Evolutionary conservation across 2,113 vertebrate species (phyloP).

Genomic region (Casuarius casuarius): DNA sequence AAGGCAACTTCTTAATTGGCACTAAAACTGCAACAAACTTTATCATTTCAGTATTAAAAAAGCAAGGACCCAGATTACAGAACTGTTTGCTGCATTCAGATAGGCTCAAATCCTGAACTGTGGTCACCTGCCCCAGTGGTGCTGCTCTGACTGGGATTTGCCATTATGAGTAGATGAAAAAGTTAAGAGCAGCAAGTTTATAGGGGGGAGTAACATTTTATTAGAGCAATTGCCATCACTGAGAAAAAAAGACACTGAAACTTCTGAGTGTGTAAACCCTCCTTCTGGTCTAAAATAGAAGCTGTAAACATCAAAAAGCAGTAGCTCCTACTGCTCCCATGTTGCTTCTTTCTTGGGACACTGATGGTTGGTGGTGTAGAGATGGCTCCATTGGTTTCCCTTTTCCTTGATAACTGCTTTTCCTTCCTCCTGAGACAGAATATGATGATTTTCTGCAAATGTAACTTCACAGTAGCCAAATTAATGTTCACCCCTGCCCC

Average conservation of each 20-base stretch:
- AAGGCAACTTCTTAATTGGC: not conserved
- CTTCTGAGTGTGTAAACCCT: not conserved
- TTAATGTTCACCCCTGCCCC: not conserved
- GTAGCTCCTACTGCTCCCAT: not conserved
- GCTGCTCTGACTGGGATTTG: not conserved
- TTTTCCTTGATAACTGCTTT: not conserved
- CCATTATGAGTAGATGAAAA: not conserved
- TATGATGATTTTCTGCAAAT: not conserved
- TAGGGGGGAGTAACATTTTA: not conserved
- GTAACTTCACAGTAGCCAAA: not conserved
- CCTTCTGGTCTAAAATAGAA: slow-evolving; percentile 1
- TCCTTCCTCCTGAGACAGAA: not conserved
- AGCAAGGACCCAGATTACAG: not conserved
- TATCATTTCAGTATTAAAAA: not conserved
- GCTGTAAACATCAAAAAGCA: not conserved
- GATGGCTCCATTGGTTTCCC: not conserved
- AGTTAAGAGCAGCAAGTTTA: not conserved
- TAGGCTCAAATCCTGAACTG: not conserved
- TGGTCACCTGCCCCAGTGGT: not conserved
- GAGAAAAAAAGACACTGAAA: not conserved
- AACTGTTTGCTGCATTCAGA: not conserved
- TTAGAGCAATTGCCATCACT: not conserved
- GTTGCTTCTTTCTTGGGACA: not conserved
- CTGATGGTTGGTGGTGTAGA: not conserved
- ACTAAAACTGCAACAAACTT: not conserved